A percentile compares a stretch with the other conserved stretches of the same genome.
These are phyloP conservation scores for Malthinus seriepunctatus DNA, from an alignment of 2,888 invertebrate species.

Conservation along the genomic window DNA sequence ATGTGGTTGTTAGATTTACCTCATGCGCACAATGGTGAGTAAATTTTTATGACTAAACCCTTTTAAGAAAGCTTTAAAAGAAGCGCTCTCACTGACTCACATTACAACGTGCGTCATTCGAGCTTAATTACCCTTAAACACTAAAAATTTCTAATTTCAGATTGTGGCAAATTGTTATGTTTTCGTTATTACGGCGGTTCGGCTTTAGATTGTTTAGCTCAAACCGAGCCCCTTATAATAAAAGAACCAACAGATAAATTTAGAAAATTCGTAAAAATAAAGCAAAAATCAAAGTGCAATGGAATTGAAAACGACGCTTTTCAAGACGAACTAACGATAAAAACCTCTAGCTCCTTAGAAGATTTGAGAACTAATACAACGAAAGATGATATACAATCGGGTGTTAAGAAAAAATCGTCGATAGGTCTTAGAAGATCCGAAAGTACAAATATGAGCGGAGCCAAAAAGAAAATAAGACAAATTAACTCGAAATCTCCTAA, in stretches of 20 bases:
- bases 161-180: constrained; percentile 69
- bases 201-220: constrained; percentile 66
- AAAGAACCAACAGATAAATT: constrained; percentile 62
- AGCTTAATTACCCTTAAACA: too few relatives aligned
- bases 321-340: constrained; percentile 47
- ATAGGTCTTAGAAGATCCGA: constrained; percentile 47
- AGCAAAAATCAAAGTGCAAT: constrained; percentile 50
- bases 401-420: constrained; percentile 51
- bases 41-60: constrained; percentile 11
- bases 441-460: constrained; percentile 62
- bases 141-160: constrained; percentile 54
- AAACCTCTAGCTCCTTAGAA: constrained; percentile 48
- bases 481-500: constrained; percentile 59
- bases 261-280: constrained; percentile 57
- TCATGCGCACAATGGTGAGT: constrained; percentile 66
- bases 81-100: neutral
- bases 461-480: constrained; percentile 67
- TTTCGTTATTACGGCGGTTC: constrained; percentile 72
- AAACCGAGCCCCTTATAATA: constrained; percentile 65
- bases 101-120: neutral
- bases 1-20: constrained; percentile 75
- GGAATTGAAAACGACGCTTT: constrained; percentile 53
- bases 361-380: constrained; percentile 42
- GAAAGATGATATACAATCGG: constrained; percentile 39
- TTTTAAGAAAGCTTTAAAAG: neutral